phyloP scores from a whole-genome alignment of 1,140 invertebrate genomes.

The Thaumetopoea pityocampa region DNA sequence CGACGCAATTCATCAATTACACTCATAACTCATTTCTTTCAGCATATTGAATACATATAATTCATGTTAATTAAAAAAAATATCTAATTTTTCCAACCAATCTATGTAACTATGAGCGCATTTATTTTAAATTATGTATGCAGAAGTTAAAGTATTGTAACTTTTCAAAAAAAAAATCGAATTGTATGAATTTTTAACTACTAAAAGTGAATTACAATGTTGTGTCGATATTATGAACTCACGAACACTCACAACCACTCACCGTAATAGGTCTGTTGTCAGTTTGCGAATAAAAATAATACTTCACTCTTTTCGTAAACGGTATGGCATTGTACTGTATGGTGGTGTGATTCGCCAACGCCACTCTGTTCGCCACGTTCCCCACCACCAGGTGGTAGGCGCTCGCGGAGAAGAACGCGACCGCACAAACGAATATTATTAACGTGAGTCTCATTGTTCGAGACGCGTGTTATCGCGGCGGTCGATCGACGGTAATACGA shows the following conservation, averaged over 20 bases:
- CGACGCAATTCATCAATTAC: no score
- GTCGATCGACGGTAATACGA: no score
- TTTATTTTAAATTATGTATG: no score
- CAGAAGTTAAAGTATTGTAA: no score
- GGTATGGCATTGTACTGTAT: constrained; percentile 56
- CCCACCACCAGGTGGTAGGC: constrained; percentile 43
- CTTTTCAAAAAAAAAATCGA: not conserved
- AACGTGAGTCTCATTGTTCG: constrained; percentile 2
- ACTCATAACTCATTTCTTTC: no score
- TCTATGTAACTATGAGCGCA: no score
- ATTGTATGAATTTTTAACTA: not conserved
- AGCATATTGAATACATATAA: no score
- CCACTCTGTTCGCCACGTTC: constrained; percentile 39
- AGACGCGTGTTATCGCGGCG: not conserved
- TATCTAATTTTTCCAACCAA: no score
- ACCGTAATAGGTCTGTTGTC: constrained; percentile 44
- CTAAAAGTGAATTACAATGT: not conserved
- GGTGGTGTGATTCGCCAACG: constrained; percentile 28
- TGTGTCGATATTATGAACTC: no score
- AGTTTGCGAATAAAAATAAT: constrained; percentile 40
- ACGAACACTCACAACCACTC: no score
- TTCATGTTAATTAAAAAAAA: no score
- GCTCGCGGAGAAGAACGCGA: constrained; percentile 1
- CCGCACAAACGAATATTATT: not conserved
- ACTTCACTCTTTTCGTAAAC: constrained; percentile 56